Conservation (phyloP, 2,113 vertebrate species). For the Bubo bubo region DNA sequence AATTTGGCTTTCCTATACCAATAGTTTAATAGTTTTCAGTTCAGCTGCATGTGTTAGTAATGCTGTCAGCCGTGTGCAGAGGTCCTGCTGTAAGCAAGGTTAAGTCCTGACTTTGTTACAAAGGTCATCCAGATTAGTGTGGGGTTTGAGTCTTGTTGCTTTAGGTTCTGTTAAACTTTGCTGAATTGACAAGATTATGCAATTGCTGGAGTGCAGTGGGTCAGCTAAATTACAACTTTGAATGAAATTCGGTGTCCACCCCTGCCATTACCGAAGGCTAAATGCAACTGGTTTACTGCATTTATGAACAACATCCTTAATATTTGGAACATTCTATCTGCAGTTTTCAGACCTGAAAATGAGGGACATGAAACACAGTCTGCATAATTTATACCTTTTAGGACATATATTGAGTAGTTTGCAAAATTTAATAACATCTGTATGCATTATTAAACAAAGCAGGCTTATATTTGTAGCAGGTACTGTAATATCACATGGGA, state of each 20-base stretch:
- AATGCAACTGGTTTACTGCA: background rate
- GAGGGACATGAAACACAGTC: background rate
- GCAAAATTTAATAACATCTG: background rate
- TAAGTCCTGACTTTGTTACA: background rate
- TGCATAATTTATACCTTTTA: background rate
- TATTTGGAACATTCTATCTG: background rate
- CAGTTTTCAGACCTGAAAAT: background rate
- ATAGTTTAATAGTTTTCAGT: background rate
- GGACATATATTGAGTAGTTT: background rate
- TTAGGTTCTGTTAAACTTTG: background rate
- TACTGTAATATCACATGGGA: background rate
- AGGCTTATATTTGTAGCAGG: background rate
- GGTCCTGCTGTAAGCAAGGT: background rate
- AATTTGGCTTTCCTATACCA: background rate
- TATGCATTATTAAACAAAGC: background rate
- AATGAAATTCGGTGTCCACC: background rate
- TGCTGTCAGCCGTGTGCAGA: background rate
- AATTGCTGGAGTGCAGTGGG: background rate
- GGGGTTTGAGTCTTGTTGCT: background rate
- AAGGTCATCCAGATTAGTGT: background rate
- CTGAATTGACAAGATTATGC: background rate
- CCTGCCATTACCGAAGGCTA: background rate
- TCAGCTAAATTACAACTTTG: background rate
- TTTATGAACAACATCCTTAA: background rate
- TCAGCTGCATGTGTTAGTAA: background rate